Base-by-base conservation (phyloP, 2,888 invertebrate genomes). In the Stomorhina lunata region DNA sequence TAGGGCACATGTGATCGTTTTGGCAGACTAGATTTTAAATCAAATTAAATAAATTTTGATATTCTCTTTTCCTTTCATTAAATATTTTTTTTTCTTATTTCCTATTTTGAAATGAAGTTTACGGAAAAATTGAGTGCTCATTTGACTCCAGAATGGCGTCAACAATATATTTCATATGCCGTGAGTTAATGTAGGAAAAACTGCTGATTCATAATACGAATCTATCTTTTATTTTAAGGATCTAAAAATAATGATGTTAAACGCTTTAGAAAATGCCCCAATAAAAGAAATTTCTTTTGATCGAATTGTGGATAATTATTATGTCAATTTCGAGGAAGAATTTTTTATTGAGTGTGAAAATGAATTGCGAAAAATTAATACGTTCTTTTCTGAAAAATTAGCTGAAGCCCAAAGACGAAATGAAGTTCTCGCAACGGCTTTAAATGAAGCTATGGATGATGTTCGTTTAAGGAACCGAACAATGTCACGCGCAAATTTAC, bases 61-160 rank as follows among this genome's bases (percentile, higher is more conserved):
- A n/a, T n/a, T n/a, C n/a, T n/a, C n/a, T n/a, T n/a, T n/a, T n/a
- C n/a, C n/a, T n/a, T n/a, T n/a, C n/a, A n/a, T n/a, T n/a, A n/a
- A n/a, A n/a, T n/a, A n/a, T n/a, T n/a, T n/a, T n/a, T n/a, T n/a
- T n/a, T n/a, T n/a, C 27, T 12, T 10, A 43, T 34, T 37, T 37
- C 22, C 22, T 61, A 17, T 59, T 45, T 15, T 29, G 40, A 50
- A 32, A 99, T 99, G 99, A 99, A 99, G 93, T 99, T 99, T 92
- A 97, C 98, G 0, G 98, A 99, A 91, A 99, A 98, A 92, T 93
- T 99, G 83, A 94, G 96, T 84, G 97, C 98, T 68, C 99, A 99
- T 90, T 97, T 99, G 87, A 99, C 99, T 84, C 98, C 99, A n/a
- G 99, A 99, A 93, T 99, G 99, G 99, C 94, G 99, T 82, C 98